These are phyloP conservation scores for Hypsibius dujardini DNA, from an alignment of 1,140 invertebrate species.

Conservation along the genomic window DNA sequence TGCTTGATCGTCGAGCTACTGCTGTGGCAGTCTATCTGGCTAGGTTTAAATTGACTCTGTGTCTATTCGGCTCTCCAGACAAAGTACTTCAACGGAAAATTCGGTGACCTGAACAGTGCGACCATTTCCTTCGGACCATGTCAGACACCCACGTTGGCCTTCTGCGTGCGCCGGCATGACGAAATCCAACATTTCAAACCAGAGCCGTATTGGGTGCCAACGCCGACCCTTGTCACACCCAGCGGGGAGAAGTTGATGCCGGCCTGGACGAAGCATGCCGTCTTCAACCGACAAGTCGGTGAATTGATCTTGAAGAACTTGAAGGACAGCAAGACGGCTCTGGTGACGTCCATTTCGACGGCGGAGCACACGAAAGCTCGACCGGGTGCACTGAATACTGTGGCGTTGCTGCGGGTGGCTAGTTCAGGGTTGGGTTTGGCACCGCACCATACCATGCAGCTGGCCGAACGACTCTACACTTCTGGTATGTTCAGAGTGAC, in stretches of 20 bases:
- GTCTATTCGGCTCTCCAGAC: too few species aligned
- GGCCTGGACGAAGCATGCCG: not conserved
- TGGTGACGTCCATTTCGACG: conserved; percentile 36
- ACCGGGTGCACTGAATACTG: conserved; percentile 82
- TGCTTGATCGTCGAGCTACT: too few species aligned
- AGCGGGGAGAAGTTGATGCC: not conserved
- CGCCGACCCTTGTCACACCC: not conserved
- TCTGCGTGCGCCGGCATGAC: conserved; percentile 95
- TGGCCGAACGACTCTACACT: too few species aligned
- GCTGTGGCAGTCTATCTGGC: too few species aligned
- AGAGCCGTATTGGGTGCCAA: conserved; percentile 74
- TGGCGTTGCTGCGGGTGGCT: conserved; percentile 86
- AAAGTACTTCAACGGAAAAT: conserved; percentile 46
- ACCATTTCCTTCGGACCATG: conserved; percentile 97
- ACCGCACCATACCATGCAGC: conserved; percentile 91
- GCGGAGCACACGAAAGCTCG: conserved; percentile 65
- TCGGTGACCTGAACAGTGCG: conserved; percentile 87
- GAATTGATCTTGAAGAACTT: not conserved
- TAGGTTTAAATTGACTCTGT: too few species aligned
- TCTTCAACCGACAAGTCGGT: not conserved
- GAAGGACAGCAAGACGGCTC: not conserved
- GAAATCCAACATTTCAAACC: conserved; percentile 96
- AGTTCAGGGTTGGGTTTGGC: conserved; percentile 80
- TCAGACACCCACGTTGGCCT: conserved; percentile 97
- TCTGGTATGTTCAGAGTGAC: too few species aligned